Evolutionary conservation across 1,140 invertebrate species (phyloP).

Genomic region (Tetramorium alpestre): DNA sequence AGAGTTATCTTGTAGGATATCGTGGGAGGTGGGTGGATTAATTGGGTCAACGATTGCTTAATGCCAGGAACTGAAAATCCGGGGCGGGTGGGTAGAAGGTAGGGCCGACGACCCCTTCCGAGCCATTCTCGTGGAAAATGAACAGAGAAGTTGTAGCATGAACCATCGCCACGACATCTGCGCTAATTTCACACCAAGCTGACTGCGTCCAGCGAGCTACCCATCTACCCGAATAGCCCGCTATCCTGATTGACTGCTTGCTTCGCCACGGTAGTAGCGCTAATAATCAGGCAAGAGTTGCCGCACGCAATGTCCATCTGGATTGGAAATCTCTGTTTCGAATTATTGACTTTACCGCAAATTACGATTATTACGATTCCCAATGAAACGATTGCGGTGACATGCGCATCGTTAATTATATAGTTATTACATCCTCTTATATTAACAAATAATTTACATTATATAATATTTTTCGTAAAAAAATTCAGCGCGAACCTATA

Average conservation of each 20-base stretch:
- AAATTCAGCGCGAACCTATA: not conserved
- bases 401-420: not conserved
- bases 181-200: conserved; percentile 86
- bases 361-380: conserved; percentile 22
- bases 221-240: conserved; percentile 67
- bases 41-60: conserved; percentile 80
- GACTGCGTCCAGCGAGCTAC: conserved; percentile 78
- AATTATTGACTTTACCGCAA: conserved; percentile 30
- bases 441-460: not conserved
- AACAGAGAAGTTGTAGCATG: conserved; percentile 82
- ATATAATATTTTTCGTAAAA: not conserved
- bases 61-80: conserved; percentile 81
- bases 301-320: conserved; percentile 49
- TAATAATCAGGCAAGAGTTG: conserved; percentile 58
- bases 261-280: conserved; percentile 62
- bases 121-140: conserved; percentile 86
- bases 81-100: conserved; percentile 59
- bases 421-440: not conserved
- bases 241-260: conserved; percentile 68
- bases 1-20: conserved; percentile 44
- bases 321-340: conserved; percentile 44
- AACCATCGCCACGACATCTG: conserved; percentile 85
- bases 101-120: conserved; percentile 72
- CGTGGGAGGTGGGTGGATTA: conserved; percentile 65
- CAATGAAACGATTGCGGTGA: not conserved